Base-by-base conservation (phyloP, 2,113 vertebrate species). In the Siniperca chuatsi region DNA sequence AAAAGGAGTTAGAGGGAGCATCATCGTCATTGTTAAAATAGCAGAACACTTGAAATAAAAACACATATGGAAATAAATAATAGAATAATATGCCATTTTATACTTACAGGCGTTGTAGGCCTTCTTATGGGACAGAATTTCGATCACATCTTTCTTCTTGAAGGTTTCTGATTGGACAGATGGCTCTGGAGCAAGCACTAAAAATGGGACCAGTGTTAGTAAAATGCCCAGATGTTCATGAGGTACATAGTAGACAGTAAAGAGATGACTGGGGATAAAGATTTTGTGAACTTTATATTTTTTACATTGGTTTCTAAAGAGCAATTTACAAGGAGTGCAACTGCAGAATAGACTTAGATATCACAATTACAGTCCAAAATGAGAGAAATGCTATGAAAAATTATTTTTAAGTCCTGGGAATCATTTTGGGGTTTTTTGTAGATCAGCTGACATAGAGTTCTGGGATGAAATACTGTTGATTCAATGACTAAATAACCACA, bases 91-190 rank as follows among this genome's bases (percentile, higher is more conserved):
- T 6, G 11, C 0, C 37, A 52, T 62, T 33, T 71, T 42, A 55
- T 79, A 96, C 97, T 97, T 90, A 99, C 98, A 99, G 81, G 97
- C 98, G 87, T 99, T 99, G 92, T 99, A 98, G 88, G 98, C 98
- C 92, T 99, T 99, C 94, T 99, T 99, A 93, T 97, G 98, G 69
- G 98, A 99, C 79, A 99, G 95, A 91, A 99, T 99, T 95, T 99
- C 97, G 81, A 99, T 96, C 86, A 98, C 96, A 15, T 98, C 97
- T 95, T 98, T 99, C 96, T 98, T 99, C 96, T 97, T 98, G 94
- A 98, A 97, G 76, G 96, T 95, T 81, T 99, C 98, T 3, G 95
- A 95, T 72, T 96, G 94, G 2, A 91, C 94, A 29, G 93, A 72
- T 1, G 96, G 95, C 89, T 99, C 98, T 97, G 95, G 94, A 96